phyloP scores from a whole-genome alignment of 30 jellyfish, hydroid and myxozoan genomes.

The Sanderia malayensis region DNA sequence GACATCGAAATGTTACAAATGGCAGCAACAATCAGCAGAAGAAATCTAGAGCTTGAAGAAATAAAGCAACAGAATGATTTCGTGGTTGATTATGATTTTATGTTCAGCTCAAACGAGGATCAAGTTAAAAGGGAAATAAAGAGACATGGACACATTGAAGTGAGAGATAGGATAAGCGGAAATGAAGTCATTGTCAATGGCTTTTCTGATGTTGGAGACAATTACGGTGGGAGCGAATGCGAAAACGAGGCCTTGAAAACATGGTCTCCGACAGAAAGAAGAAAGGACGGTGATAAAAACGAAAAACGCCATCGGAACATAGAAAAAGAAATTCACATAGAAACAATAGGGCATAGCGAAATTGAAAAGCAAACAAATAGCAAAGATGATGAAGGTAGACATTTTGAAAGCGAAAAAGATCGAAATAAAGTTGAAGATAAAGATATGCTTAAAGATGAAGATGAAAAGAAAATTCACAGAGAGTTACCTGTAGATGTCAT shows the following conservation, averaged over 20 bases:
- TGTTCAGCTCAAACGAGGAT: conserved; percentile 60
- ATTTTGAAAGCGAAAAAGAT: background rate
- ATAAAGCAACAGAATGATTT: conserved; percentile 5
- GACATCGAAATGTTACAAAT: conserved; percentile 91
- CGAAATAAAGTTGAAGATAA: background rate
- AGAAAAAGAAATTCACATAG: background rate
- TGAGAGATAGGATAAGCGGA: conserved; percentile 36
- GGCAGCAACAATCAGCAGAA: conserved; percentile 70
- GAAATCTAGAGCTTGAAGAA: conserved; percentile 58
- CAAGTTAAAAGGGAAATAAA: conserved; percentile 47
- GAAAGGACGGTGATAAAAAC: background rate
- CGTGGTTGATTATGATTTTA: conserved; percentile 64
- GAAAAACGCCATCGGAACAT: background rate
- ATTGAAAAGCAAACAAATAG: background rate
- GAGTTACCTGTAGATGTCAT: background rate
- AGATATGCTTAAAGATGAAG: background rate
- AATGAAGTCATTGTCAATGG: conserved; percentile 21
- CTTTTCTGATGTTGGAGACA: background rate
- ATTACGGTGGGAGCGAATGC: background rate
- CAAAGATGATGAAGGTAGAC: background rate
- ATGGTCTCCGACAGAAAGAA: conserved; percentile 51
- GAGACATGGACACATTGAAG: conserved; percentile 62
- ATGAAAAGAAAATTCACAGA: background rate
- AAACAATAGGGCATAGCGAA: background rate
- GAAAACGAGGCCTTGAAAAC: conserved; percentile 29